A percentile compares a stretch with the other conserved stretches of the same genome.
Evolutionary conservation across 1,140 invertebrate genomes (phyloP).

Genomic region (Branchinecta lynchi): DNA sequence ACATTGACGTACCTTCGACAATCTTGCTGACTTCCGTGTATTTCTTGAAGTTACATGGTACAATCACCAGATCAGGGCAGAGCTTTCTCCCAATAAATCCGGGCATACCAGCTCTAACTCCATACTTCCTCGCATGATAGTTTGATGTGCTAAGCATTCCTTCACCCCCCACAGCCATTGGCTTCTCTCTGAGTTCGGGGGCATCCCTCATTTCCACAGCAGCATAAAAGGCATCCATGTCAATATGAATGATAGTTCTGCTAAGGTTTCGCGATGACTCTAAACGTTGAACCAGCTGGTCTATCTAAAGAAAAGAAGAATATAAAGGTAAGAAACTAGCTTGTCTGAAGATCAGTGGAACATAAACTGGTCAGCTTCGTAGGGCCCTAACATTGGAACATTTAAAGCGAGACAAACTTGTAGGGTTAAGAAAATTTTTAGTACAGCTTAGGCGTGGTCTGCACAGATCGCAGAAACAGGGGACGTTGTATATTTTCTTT

Average conservation of each 20-base stretch:
- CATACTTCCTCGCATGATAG: conserved; percentile 45
- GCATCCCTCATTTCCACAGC: conserved; percentile 48
- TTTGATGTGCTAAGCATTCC: conserved; percentile 50
- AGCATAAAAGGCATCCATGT: conserved; percentile 52
- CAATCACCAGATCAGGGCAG: conserved; percentile 43
- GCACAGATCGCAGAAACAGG: too few species aligned
- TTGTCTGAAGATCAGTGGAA: neutral
- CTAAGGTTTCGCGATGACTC: conserved; percentile 33
- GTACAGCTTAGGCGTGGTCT: too few species aligned
- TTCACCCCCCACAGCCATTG: conserved; percentile 46
- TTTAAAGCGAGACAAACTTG: too few species aligned
- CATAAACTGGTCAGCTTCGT: neutral
- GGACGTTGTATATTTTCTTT: too few species aligned
- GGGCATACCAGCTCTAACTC: conserved; percentile 52
- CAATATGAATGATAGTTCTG: conserved; percentile 44
- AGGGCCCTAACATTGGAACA: neutral
- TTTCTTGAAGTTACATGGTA: conserved; percentile 40
- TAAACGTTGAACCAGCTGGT: conserved; percentile 29
- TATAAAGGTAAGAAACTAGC: conserved; percentile 15
- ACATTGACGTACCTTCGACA: conserved; percentile 26
- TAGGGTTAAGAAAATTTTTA: too few species aligned
- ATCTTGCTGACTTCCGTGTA: conserved; percentile 38
- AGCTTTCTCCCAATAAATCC: conserved; percentile 50
- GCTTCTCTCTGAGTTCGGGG: conserved; percentile 39
- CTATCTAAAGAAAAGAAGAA: conserved; percentile 29